Conservation (phyloP, 2,888 invertebrate genomes). For the Hartigia nigra region DNA sequence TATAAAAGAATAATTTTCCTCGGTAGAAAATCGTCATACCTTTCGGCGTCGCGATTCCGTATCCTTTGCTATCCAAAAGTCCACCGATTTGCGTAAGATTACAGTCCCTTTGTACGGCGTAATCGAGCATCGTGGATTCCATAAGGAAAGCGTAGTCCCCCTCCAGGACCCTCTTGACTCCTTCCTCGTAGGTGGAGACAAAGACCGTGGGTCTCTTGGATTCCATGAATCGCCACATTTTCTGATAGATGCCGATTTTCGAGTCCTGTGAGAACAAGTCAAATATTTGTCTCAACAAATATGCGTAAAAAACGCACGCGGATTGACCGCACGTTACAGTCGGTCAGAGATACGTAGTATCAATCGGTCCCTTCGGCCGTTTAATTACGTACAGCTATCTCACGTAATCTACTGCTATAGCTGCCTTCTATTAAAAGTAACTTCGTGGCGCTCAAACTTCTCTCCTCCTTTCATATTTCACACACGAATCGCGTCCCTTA, state of each 20-base stretch:
- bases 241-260: conserved; percentile 89
- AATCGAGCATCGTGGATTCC: conserved; percentile 98
- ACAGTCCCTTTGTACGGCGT: conserved; percentile 93
- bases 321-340: not conserved
- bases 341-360: no score
- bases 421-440: not conserved
- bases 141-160: conserved; percentile 97
- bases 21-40: conserved; percentile 67
- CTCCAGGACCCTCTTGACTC: conserved; percentile 84
- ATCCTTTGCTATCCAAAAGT: conserved; percentile 84
- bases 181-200: conserved; percentile 91
- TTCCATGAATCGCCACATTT: conserved; percentile 97
- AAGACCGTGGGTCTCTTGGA: conserved; percentile 81
- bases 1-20: not conserved
- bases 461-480: not conserved
- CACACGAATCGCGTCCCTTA: not conserved
- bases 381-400: not conserved
- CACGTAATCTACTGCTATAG: not conserved
- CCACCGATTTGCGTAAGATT: conserved; percentile 98
- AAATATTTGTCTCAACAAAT: not conserved
- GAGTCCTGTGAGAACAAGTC: conserved; percentile 74
- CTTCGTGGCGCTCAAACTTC: not conserved
- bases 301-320: not conserved
- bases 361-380: not conserved
- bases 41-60: conserved; percentile 97